Percentiles rank a stretch among this genome's conserved stretches.
Evolutionary conservation across 2,113 vertebrate genomes (phyloP).

Genomic region (Progne subis): DNA sequence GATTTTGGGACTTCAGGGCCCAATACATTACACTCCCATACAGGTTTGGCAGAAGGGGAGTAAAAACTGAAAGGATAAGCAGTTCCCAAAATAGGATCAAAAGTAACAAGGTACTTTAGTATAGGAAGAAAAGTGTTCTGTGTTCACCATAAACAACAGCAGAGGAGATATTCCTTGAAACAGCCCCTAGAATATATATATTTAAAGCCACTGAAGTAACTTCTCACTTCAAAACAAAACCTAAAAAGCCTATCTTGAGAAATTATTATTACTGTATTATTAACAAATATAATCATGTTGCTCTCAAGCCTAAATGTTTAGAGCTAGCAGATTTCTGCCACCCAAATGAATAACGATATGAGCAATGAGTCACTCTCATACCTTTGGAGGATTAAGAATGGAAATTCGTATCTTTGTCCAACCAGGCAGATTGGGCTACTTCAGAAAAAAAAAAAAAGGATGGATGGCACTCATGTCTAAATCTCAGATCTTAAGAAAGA

Average conservation of each 20-base stretch:
- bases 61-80: background rate
- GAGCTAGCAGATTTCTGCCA: background rate
- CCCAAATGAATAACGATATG: background rate
- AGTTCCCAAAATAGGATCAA: background rate
- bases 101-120: background rate
- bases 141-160: background rate
- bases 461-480: background rate
- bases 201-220: background rate
- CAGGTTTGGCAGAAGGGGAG: background rate
- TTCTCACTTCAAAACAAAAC: background rate
- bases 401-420: background rate
- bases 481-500: background rate
- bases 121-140: background rate
- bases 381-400: background rate
- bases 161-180: background rate
- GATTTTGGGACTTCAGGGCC: background rate
- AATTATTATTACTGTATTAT: background rate
- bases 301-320: background rate
- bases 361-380: background rate
- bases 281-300: background rate
- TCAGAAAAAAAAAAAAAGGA: background rate
- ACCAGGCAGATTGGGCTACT: background rate
- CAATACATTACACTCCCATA: background rate
- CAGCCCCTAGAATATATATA: background rate
- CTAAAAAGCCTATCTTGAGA: background rate